These are phyloP conservation scores for Scaptomyza cyrtandrae DNA, from an alignment of 2,888 invertebrate species.

Conservation along the genomic window DNA sequence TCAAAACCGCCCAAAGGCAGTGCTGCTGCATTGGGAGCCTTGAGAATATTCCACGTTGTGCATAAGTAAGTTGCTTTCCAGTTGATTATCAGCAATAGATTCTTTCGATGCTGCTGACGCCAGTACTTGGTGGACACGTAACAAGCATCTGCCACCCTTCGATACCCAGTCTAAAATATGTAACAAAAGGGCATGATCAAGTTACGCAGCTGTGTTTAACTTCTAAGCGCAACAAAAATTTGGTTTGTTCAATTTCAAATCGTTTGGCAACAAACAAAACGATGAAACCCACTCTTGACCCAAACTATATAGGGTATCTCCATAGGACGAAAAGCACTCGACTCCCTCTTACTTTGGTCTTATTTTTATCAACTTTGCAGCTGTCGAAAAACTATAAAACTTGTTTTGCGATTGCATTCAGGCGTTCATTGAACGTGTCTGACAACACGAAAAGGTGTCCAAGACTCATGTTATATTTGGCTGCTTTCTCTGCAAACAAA, in stretches of 20 bases:
- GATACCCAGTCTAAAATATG: background rate
- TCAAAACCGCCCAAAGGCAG: background rate
- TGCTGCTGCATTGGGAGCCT: conserved; percentile 1
- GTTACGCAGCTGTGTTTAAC: background rate
- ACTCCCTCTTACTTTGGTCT: background rate
- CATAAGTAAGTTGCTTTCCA: conserved; percentile 4
- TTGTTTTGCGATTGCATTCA: conserved; percentile 6
- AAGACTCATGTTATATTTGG: conserved; percentile 1
- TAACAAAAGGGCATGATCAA: background rate
- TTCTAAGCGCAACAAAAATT: background rate
- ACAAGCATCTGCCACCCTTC: background rate
- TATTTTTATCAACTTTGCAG: conserved; percentile 8
- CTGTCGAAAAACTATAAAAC: conserved; percentile 13
- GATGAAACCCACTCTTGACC: background rate
- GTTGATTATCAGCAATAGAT: conserved; percentile 3
- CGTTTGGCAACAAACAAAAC: background rate
- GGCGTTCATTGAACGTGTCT: conserved; percentile 18
- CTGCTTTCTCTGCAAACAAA: background rate
- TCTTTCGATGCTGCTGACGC: conserved; percentile 2
- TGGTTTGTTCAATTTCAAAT: too few species aligned
- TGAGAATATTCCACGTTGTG: conserved; percentile 1
- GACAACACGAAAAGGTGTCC: conserved; percentile 12
- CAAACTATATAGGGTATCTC: background rate
- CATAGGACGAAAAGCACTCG: background rate
- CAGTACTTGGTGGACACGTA: background rate